Evolutionary conservation across 2,888 invertebrate genomes (phyloP), one percentile per base, ranked within the genome.

Genomic region (Candidula unifasciata): DNA sequence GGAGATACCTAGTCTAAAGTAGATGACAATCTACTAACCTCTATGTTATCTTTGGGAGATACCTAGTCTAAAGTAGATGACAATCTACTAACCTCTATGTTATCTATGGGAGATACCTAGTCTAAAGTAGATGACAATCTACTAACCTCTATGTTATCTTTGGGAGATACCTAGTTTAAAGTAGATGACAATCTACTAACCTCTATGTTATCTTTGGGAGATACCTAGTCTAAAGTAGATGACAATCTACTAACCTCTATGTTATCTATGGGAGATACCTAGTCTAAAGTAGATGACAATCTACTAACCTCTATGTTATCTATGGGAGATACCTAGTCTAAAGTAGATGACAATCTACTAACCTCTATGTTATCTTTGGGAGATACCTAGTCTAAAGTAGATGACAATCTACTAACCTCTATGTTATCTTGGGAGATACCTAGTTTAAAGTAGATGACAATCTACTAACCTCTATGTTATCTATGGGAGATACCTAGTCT

Each of bases 391-490:
- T 60, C 24, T 24, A 60, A 5, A 60, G 21, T 6, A 60, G 13
- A 2, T 24, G 18, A 24, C n/a, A 18, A 13, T n/a, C 5, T 8
- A 13, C 78, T 44, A 44, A 44, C 44, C 13, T n/a, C n/a, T n/a
- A n/a, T n/a, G n/a, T n/a, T n/a, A n/a, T n/a, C 74, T 96, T 96
- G 85, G 3, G 35, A 76, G 24, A 30, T 1, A 33, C 33, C 54
- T 33, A 33, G n/a, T 3, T 30, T 30, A 18, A 18, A 16, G 21
- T 3, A n/a, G 27, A n/a, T 57, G n/a, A 5, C 27, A 30, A 57
- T 27, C 18, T n/a, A 5, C 21, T 54, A 18, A 27, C 27, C 16
- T 21, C 57, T 54, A 78, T 57, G n/a, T 78, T 21, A 18, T 13
- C 60, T 60, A 16, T 60, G 0, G n/a, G 5, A 60, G n/a, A 60